Base-by-base conservation (phyloP, 2,113 vertebrate species). In the Machaerirhynchus nigripectus region DNA sequence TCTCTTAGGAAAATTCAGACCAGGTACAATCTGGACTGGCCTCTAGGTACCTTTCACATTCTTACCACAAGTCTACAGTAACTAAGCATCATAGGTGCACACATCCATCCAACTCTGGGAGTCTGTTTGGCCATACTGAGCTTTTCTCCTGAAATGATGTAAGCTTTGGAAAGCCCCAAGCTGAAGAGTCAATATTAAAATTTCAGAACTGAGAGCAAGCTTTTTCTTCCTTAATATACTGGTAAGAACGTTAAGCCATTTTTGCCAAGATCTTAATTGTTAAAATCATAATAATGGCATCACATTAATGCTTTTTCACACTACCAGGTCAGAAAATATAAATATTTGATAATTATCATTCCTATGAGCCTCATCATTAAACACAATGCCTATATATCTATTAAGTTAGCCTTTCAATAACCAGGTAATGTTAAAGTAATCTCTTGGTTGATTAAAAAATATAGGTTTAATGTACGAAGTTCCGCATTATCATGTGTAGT, bases 161-260 rank as follows among this genome's bases (percentile, higher is more conserved):
- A n/a, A 63, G 22, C 46, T 82, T 78, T 37, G 28, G n/a, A 61
- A 90, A 94, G 35, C 20, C 46, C 10, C 37, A 75, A 37, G 56
- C 4, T 88, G 47, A 88, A 87, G 24, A 55, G 15, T 53, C 26
- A 55, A 4, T 6, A 84, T 7, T n/a, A 23, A 23, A 50, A 52
- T 44, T 56, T 74, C 5, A 4, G 19, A 89, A 52, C 3, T 1
- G 5, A 76, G 8, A 77, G 8, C 5, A 91, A 68, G 55, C 14
- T 89, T 68, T 13, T 64, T 23, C 33, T 73, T 57, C 40, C 35
- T 86, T 44, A 73, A 46, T 74, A 60, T 19, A 76, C 23, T 42
- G 9, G 22, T 31, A 69, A 0, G 1, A 11, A 37, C 0, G 0
- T 30, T 47, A 47, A 42, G 30, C 40, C 5, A 13, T 4, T 82